These are phyloP conservation scores for Mya arenaria DNA, from an alignment of 1,140 invertebrate species.

Conservation along the genomic window DNA sequence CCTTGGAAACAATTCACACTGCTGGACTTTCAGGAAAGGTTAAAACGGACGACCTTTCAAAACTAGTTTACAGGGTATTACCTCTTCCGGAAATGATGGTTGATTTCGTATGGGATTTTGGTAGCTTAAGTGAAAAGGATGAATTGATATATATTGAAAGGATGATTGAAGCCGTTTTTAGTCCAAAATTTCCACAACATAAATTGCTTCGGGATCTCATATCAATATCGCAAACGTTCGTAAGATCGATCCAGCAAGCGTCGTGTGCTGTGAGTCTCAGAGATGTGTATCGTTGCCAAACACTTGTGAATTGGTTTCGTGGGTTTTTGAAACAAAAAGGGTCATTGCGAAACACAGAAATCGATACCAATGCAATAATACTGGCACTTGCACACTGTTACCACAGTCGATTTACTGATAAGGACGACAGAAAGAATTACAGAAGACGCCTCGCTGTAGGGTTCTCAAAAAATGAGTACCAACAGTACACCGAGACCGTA, in stretches of 20 bases:
- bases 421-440: slow-evolving; percentile 50
- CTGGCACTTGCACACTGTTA: slow-evolving; percentile 69
- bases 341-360: neutral
- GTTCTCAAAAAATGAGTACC: slow-evolving; percentile 21
- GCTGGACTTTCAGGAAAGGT: slow-evolving; percentile 55
- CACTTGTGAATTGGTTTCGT: slow-evolving; percentile 55
- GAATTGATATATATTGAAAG: slow-evolving; percentile 55
- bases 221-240: slow-evolving; percentile 54
- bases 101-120: slow-evolving; percentile 66
- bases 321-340: slow-evolving; percentile 29
- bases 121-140: slow-evolving; percentile 55
- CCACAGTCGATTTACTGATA: slow-evolving; percentile 60
- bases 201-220: slow-evolving; percentile 37
- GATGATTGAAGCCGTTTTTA: slow-evolving; percentile 46
- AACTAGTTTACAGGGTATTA: slow-evolving; percentile 58
- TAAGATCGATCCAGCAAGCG: slow-evolving; percentile 29
- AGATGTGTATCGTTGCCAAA: slow-evolving; percentile 56
- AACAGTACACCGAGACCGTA: neutral
- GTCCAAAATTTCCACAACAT: neutral
- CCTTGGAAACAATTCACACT: slow-evolving; percentile 27
- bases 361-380: slow-evolving; percentile 33
- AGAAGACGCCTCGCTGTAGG: slow-evolving; percentile 36
- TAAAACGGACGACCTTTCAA: slow-evolving; percentile 50
- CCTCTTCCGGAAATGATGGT: slow-evolving; percentile 61
- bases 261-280: slow-evolving; percentile 58